These are phyloP conservation scores for Dryobota labecula DNA, from an alignment of 2,888 invertebrate species.

Conservation along the genomic window DNA sequence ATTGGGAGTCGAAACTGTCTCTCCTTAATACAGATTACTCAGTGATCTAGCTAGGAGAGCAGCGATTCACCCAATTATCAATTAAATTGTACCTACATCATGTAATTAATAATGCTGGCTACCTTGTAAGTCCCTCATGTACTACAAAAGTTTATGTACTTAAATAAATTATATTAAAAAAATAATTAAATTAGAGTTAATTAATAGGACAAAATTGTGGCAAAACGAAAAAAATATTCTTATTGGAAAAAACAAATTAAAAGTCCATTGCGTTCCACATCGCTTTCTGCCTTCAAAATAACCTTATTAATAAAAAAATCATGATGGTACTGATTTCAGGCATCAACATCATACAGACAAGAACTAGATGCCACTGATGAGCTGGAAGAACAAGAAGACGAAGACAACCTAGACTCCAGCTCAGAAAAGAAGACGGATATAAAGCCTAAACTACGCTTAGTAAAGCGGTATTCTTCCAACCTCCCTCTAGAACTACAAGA, in stretches of 20 bases:
- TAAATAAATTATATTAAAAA: too few species aligned
- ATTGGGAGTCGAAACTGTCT: too few species aligned
- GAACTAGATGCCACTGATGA: conserved; percentile 35
- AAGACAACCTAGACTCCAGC: conserved; percentile 37
- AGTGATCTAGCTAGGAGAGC: too few species aligned
- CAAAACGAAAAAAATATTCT: not conserved
- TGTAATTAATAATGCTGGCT: too few species aligned
- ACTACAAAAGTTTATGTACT: too few species aligned
- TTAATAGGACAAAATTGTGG: not conserved
- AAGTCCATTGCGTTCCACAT: too few species aligned
- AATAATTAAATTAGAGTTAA: too few species aligned
- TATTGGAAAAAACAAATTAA: not conserved
- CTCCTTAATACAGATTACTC: too few species aligned
- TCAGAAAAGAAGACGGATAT: conserved; percentile 40
- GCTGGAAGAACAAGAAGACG: conserved; percentile 37
- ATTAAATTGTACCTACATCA: too few species aligned
- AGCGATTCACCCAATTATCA: too few species aligned
- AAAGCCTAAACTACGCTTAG: conserved; percentile 28
- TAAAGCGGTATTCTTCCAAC: conserved; percentile 21
- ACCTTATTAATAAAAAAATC: not conserved
- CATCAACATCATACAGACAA: conserved; percentile 41
- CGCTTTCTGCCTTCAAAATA: not conserved
- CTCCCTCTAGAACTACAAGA: conserved; percentile 46
- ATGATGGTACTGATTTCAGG: conserved; percentile 19
- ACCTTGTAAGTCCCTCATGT: too few species aligned